Conservation (phyloP, 2,888 invertebrate genomes). For the Lasioglossum morio region DNA sequence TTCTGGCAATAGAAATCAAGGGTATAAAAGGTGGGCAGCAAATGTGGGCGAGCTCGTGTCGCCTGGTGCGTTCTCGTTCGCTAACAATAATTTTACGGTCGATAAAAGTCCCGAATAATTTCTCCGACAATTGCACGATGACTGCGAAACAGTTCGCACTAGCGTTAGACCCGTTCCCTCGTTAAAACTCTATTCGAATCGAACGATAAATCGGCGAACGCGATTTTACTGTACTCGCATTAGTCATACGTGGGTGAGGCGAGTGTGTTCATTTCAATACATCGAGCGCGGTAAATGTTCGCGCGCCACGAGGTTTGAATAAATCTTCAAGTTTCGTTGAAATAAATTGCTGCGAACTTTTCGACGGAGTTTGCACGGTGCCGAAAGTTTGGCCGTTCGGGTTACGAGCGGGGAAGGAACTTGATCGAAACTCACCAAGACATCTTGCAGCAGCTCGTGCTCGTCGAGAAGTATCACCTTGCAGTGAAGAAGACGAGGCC, state of each 20-base stretch:
- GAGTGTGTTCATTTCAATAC: not conserved
- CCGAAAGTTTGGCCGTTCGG: not conserved
- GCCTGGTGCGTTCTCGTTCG: slow-evolving; percentile 3
- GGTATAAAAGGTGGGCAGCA: slow-evolving; percentile 55
- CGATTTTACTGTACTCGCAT: not conserved
- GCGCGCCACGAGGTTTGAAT: not conserved
- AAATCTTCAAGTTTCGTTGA: not conserved
- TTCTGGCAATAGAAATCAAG: slow-evolving; percentile 47
- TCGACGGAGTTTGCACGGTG: not conserved
- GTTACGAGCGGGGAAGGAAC: not conserved
- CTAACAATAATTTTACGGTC: slow-evolving; percentile 42
- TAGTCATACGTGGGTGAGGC: not conserved
- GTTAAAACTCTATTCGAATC: not conserved
- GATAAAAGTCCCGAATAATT: slow-evolving; percentile 13
- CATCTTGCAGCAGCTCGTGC: slow-evolving; percentile 94
- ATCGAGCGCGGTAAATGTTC: not conserved
- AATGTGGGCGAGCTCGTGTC: slow-evolving; percentile 54
- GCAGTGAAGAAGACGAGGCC: slow-evolving; percentile 89
- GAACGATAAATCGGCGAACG: not conserved
- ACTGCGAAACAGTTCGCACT: not conserved
- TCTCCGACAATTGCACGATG: not conserved
- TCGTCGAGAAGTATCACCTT: slow-evolving; percentile 96
- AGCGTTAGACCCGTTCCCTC: not conserved
- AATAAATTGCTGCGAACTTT: not conserved
- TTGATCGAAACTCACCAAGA: slow-evolving; percentile 88